phyloP scores from a whole-genome alignment of 2,113 vertebrate species.

The Alosa alosa region DNA sequence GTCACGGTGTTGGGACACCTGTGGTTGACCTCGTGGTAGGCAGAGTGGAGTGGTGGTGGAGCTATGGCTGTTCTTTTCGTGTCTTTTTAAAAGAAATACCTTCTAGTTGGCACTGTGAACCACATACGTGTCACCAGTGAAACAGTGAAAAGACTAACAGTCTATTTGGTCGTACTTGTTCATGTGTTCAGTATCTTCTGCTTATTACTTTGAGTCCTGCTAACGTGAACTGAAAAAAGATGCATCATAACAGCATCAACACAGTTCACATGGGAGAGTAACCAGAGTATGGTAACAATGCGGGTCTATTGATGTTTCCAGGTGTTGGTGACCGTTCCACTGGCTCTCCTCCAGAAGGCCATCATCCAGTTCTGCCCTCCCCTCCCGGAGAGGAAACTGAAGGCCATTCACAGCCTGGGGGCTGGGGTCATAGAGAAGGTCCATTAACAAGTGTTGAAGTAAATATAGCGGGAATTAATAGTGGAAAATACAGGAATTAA shows the following conservation, averaged over 20 bases:
- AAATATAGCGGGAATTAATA: neutral
- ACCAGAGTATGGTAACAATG: neutral
- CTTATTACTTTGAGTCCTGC: neutral
- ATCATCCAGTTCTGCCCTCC: constrained; percentile 86
- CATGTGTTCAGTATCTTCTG: neutral
- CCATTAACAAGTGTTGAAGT: constrained; percentile 24
- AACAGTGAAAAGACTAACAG: too few relatives aligned
- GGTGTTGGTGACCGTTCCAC: constrained; percentile 87
- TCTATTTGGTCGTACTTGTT: neutral
- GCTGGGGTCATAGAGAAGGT: constrained; percentile 96
- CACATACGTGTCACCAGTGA: too few relatives aligned
- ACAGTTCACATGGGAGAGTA: too few relatives aligned
- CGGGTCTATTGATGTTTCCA: constrained; percentile 48
- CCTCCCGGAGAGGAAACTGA: constrained; percentile 89
- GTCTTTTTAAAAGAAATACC: too few relatives aligned
- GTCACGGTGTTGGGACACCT: too few relatives aligned
- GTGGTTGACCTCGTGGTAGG: too few relatives aligned
- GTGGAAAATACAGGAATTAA: neutral
- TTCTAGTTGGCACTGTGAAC: too few relatives aligned
- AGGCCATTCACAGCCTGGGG: constrained; percentile 92
- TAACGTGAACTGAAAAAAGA: neutral
- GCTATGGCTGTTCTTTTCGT: too few relatives aligned
- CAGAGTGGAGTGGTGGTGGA: too few relatives aligned
- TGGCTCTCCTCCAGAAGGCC: constrained; percentile 91
- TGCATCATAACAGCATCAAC: neutral